These are phyloP conservation scores for Drosophila algonquin DNA, from an alignment of 2,888 invertebrate species.

Conservation along the genomic window DNA sequence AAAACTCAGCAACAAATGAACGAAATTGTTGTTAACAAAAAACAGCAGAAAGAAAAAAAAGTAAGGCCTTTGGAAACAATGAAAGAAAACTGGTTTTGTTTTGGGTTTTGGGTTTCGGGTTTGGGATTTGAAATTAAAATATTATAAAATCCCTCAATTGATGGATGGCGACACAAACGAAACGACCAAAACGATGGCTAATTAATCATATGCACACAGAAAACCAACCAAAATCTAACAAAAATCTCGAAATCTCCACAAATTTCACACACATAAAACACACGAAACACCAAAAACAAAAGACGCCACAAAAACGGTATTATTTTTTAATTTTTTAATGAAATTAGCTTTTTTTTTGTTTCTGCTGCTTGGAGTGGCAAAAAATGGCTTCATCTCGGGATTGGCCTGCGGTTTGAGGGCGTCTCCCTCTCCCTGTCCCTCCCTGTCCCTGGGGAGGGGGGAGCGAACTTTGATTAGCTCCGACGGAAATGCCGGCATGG, in stretches of 20 bases:
- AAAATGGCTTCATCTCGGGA: conserved; percentile 6
- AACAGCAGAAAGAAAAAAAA: conserved; percentile 38
- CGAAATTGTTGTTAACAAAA: conserved; percentile 43
- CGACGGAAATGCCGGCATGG: conserved; percentile 1
- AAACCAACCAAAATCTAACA: conserved; percentile 24
- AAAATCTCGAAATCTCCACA: conserved; percentile 31
- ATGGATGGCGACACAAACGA: conserved; percentile 66
- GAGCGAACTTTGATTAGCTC: conserved; percentile 18
- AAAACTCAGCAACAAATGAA: conserved; percentile 44
- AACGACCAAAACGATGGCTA: conserved; percentile 44
- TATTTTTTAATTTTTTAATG: conserved; percentile 23
- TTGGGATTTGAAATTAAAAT: conserved; percentile 66
- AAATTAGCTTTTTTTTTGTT: background rate
- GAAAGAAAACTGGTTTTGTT: conserved; percentile 71
- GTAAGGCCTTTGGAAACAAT: background rate
- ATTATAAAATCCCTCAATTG: conserved; percentile 60
- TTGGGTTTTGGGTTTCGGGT: conserved; percentile 21
- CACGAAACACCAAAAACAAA: background rate
- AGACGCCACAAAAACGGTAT: conserved; percentile 43
- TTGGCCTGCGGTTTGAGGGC: background rate
- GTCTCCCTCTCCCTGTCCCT: background rate
- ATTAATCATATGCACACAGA: conserved; percentile 73
- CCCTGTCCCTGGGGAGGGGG: conserved; percentile 9
- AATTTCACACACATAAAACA: conserved; percentile 36
- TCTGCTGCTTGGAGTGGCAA: background rate